phyloP scores from a whole-genome alignment of 2,888 invertebrate species.

The Phymatocera aterrima region DNA sequence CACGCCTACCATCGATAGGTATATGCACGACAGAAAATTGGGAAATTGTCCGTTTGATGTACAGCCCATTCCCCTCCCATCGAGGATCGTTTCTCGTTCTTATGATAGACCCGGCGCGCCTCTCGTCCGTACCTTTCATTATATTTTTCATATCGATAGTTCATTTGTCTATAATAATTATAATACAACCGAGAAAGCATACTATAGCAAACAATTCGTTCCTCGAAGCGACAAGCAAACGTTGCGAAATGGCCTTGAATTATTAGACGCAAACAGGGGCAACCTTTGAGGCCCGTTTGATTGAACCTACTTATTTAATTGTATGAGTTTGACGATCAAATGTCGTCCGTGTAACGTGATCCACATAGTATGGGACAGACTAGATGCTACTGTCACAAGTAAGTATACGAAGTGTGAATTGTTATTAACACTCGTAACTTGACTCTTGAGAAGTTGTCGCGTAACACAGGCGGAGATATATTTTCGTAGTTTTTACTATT shows the following conservation, averaged over 20 bases:
- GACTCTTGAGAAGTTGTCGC: background rate
- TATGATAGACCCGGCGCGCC: background rate
- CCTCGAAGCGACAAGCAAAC: background rate
- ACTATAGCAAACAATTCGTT: background rate
- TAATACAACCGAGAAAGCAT: background rate
- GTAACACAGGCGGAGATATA: background rate
- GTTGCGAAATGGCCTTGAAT: slow-evolving; percentile 15
- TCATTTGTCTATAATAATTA: background rate
- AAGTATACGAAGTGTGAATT: slow-evolving; percentile 30
- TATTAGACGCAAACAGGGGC: slow-evolving; percentile 2
- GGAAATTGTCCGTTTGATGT: slow-evolving; percentile 25
- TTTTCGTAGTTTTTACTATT: background rate
- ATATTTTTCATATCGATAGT: background rate
- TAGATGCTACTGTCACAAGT: slow-evolving; percentile 26
- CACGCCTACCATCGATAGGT: slow-evolving; percentile 18
- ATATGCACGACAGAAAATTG: background rate
- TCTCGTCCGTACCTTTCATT: background rate
- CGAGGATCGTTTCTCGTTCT: background rate
- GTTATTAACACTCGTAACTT: slow-evolving; percentile 12
- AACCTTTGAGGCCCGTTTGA: slow-evolving; percentile 12
- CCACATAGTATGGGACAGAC: background rate
- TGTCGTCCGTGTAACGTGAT: slow-evolving; percentile 30
- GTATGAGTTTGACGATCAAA: slow-evolving; percentile 29
- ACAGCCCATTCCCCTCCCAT: slow-evolving; percentile 20
- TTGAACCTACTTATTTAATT: slow-evolving; percentile 35